Base-by-base conservation (phyloP, 2,797 vertebrate genomes). In the Tenualosa ilisha region DNA sequence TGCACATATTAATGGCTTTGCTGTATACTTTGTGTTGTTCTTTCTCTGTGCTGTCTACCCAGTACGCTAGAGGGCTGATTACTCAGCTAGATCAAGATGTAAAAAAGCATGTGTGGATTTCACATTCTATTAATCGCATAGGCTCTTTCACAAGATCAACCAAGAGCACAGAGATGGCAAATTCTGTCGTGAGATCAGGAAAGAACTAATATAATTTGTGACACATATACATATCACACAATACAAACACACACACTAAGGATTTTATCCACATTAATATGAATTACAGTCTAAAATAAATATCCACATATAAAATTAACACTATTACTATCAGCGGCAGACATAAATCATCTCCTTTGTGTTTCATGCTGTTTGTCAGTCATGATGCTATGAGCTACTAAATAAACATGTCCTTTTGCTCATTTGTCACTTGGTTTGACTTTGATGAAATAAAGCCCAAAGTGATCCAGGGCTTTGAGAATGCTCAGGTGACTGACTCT, bases 1-100 rank as follows among this genome's bases (percentile, higher is more conserved):
- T 91, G 87, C 31, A 89, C 90, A 91, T 89, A 91, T 90, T 81
- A 84, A 90, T 88, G 91, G 86, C 86, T 85, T 88, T 86, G 89
- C 89, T 85, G 86, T 89, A 89, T 61, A 87, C 72, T 88, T 84
- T 81, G 84, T 90, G 81, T 83, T 85, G 59, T 85, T 84, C 86
- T 90, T 92, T 84, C 53, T 68, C 84, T 81, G 81, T 40, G 68
- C 68, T 87, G 54, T 87, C 84, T 88, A 84, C 46, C 40, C 40
- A 49, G 83, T 82, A 81, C 81, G 86, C 43, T 17, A 79, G 81
- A 84, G 51, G 87, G 59, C 89, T 83, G 68, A 88, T 92, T 91
- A 88, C 87, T 79, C 31, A 86, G 61, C 75, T 59, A 86, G 84
- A 93, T 89, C 89, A 87, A 89, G 75, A 65, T 24, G 83, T 79